Percentiles rank a stretch among this genome's conserved stretches.
phyloP scores from a whole-genome alignment of 2,888 invertebrate species.

The Heliconius sara region DNA sequence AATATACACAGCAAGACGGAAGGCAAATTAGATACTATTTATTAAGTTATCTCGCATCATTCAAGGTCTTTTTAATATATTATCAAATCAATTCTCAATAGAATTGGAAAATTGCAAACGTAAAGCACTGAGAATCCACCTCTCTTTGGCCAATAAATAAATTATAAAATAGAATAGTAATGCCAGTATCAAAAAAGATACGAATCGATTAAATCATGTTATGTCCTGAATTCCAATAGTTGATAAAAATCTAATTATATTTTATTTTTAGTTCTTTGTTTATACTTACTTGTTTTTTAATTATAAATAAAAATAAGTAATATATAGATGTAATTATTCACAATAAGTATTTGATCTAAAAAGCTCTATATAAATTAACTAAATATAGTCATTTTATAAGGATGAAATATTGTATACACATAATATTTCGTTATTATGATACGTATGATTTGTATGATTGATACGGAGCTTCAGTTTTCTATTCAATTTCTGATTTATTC shows the following conservation, averaged over 20 bases:
- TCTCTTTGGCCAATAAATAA: constrained; percentile 33
- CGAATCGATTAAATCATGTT: constrained; percentile 15
- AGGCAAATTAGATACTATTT: constrained; percentile 53
- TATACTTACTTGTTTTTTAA: too few relatives aligned
- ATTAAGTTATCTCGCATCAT: constrained; percentile 58
- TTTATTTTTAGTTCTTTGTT: background rate
- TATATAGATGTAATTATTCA: too few relatives aligned
- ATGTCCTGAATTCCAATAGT: background rate
- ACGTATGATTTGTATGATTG: too few relatives aligned
- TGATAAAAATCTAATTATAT: background rate
- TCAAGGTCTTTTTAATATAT: constrained; percentile 50
- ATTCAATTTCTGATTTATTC: too few relatives aligned
- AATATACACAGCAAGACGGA: constrained; percentile 28
- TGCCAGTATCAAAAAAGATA: constrained; percentile 9
- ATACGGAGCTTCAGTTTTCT: too few relatives aligned
- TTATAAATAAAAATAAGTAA: too few relatives aligned
- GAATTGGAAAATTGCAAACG: constrained; percentile 39
- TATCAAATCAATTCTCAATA: constrained; percentile 40
- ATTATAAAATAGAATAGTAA: constrained; percentile 18
- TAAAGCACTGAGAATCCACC: constrained; percentile 28
- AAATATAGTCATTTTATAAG: too few relatives aligned
- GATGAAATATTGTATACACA: too few relatives aligned
- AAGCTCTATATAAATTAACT: too few relatives aligned
- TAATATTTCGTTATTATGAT: too few relatives aligned
- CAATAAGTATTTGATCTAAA: too few relatives aligned